Evolutionary conservation across 2,113 vertebrate species (phyloP).

Genomic region (Gopherus flavomarginatus): DNA sequence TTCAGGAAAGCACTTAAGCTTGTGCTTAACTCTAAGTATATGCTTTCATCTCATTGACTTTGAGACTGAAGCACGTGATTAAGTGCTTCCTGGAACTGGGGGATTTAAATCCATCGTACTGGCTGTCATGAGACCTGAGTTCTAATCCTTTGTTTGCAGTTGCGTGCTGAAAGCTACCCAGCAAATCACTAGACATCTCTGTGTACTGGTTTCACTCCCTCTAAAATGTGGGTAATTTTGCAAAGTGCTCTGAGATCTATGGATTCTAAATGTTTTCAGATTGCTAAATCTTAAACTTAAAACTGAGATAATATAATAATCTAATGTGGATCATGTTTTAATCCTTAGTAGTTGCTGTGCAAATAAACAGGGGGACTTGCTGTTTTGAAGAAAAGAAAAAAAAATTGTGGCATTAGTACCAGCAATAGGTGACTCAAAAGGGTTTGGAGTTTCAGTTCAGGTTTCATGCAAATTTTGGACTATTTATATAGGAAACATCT

Average conservation of each 20-base stretch:
- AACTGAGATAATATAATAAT: not conserved
- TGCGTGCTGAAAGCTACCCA: not conserved
- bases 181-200: not conserved
- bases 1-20: not conserved
- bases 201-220: not conserved
- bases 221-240: not conserved
- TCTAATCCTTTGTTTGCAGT: not conserved
- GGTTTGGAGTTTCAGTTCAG: not conserved
- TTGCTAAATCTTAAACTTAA: not conserved
- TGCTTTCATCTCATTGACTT: fast-evolving
- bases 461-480: not conserved
- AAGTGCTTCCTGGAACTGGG: not conserved
- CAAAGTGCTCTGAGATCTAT: not conserved
- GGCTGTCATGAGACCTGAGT: not conserved
- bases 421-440: not conserved
- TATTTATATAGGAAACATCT: not conserved
- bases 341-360: not conserved
- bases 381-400: not conserved
- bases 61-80: not conserved
- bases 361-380: fast-evolving
- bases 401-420: fast-evolving
- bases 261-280: not conserved
- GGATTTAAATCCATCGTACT: not conserved
- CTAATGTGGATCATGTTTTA: not conserved
- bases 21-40: not conserved